Percentiles rank a stretch among this genome's conserved stretches.
Conservation (phyloP, 2,888 invertebrate genomes). For the Lasioglossum marginatum region DNA sequence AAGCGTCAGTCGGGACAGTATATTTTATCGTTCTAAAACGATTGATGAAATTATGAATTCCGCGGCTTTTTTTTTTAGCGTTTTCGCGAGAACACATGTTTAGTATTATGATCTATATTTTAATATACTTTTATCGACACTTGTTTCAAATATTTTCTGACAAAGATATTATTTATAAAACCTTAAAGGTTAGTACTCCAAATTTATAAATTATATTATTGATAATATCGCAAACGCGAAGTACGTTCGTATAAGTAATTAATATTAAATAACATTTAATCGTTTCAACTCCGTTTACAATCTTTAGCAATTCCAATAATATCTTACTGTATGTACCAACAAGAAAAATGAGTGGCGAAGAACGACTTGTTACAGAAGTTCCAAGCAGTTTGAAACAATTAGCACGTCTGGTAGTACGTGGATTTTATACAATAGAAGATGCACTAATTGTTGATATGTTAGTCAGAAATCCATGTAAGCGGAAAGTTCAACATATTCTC, state of each 20-base stretch:
- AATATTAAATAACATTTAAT: neutral
- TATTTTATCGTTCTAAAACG: constrained; percentile 16
- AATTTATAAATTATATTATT: neutral
- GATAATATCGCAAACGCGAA: neutral
- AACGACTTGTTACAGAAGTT: constrained; percentile 94
- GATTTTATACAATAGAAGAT: constrained; percentile 97
- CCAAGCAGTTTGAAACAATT: constrained; percentile 97
- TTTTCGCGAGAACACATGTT: constrained; percentile 5
- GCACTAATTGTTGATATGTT: constrained; percentile 97
- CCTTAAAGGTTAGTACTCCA: constrained; percentile 52
- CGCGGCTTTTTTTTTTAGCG: constrained; percentile 22
- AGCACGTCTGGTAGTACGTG: constrained; percentile 95
- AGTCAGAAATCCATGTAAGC: constrained; percentile 96
- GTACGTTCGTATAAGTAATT: neutral
- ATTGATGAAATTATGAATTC: constrained; percentile 48
- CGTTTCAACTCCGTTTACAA: neutral
- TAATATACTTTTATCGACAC: constrained; percentile 25
- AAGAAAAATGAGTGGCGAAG: constrained; percentile 87
- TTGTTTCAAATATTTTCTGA: constrained; percentile 30
- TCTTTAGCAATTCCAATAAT: constrained; percentile 29
- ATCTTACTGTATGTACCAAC: constrained; percentile 24
- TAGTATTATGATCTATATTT: constrained; percentile 32
- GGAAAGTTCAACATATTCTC: constrained; percentile 10
- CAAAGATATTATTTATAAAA: constrained; percentile 26
- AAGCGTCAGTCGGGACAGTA: constrained; percentile 42